Evolutionary conservation across 1,140 invertebrate species (phyloP).

Genomic region (Drosophila ficusphila): DNA sequence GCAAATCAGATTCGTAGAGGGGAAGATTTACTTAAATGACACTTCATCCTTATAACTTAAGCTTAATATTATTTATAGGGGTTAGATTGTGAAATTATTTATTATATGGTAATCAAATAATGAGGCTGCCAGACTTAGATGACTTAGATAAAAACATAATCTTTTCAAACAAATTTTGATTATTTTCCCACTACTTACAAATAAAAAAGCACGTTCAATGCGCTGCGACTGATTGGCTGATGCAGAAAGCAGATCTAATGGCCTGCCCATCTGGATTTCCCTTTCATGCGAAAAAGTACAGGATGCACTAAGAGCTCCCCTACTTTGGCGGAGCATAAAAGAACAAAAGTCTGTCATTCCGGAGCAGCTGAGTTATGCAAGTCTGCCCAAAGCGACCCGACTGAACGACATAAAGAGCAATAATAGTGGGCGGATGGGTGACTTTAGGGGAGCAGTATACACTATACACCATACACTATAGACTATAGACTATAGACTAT

Average conservation of each 20-base stretch:
- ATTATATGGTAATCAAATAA: no score
- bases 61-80: no score
- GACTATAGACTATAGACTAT: no score
- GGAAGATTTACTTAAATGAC: no score
- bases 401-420: conserved; percentile 24
- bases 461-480: background rate
- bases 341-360: conserved; percentile 21
- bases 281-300: background rate
- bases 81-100: no score
- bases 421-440: conserved; percentile 12
- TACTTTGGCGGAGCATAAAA: background rate
- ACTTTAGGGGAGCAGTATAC: background rate
- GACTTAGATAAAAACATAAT: no score
- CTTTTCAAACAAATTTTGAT: background rate
- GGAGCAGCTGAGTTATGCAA: conserved; percentile 27
- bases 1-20: background rate
- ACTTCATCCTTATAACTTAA: no score
- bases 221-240: background rate
- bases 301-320: conserved; percentile 13
- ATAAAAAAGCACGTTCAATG: background rate
- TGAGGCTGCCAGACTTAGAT: no score
- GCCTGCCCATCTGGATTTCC: background rate
- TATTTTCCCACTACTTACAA: background rate
- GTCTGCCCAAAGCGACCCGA: conserved; percentile 5
- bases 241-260: background rate